Conservation (phyloP, 2,888 invertebrate species). For the Autographa pulchrina region DNA sequence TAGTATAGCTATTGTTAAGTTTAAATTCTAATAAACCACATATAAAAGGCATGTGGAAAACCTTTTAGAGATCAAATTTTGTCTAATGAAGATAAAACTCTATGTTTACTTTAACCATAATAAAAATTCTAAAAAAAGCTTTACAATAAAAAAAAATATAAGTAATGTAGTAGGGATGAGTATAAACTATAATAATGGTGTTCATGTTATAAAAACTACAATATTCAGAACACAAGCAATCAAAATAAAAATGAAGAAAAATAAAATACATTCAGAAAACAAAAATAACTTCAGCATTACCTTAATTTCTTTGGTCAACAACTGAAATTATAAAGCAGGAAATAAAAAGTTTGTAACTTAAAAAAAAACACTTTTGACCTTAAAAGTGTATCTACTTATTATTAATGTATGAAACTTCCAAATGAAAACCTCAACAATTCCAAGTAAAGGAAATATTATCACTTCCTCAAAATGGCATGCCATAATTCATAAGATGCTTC, state of each 20-base stretch:
- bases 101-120: no score
- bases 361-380: neutral
- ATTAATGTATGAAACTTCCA: neutral
- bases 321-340: slow-evolving; percentile 1
- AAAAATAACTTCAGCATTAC: neutral
- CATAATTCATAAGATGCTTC: slow-evolving; percentile 16
- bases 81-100: no score
- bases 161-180: no score
- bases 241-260: neutral
- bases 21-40: no score
- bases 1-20: no score
- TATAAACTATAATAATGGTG: no score
- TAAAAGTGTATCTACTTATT: neutral
- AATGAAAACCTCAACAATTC: neutral
- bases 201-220: no score
- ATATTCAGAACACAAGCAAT: neutral
- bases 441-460: neutral
- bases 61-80: no score
- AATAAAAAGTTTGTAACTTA: neutral
- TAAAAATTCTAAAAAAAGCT: no score
- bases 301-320: neutral
- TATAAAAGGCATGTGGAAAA: no score
- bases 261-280: neutral
- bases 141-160: no score
- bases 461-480: neutral